These are phyloP conservation scores for Halictus rubicundus DNA, from an alignment of 1,140 invertebrate genomes.

Conservation along the genomic window DNA sequence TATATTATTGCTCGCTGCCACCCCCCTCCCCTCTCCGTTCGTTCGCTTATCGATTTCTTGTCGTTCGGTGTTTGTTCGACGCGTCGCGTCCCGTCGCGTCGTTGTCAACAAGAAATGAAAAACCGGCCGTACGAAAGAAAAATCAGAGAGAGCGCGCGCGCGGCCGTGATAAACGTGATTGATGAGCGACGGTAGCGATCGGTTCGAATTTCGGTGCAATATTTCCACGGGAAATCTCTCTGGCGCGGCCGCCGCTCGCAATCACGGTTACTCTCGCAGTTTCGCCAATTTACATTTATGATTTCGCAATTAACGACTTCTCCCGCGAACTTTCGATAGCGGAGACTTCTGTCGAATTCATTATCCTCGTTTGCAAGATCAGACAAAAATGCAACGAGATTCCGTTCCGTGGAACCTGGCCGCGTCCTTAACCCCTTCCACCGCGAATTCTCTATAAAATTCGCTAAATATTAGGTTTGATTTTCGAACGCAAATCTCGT, in stretches of 20 bases:
- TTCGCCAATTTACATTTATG: slow-evolving; percentile 53
- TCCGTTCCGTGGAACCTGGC: background rate
- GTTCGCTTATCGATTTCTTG: slow-evolving; percentile 56
- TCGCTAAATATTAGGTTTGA: too few species aligned
- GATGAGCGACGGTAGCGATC: slow-evolving; percentile 62
- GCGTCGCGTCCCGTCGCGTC: slow-evolving; percentile 9
- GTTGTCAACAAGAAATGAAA: slow-evolving; percentile 42
- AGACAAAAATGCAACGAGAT: background rate
- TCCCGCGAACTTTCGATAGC: background rate
- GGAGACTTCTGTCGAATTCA: too few species aligned
- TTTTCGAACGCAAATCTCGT: too few species aligned
- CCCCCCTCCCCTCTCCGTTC: slow-evolving; percentile 5
- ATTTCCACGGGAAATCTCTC: slow-evolving; percentile 46
- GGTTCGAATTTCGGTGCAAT: slow-evolving; percentile 60
- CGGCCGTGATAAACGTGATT: slow-evolving; percentile 60
- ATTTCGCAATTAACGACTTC: slow-evolving; percentile 58
- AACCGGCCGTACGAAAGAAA: slow-evolving; percentile 29
- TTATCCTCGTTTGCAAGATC: too few species aligned
- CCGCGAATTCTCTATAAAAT: too few species aligned
- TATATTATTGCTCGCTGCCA: slow-evolving; percentile 28
- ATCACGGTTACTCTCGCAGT: slow-evolving; percentile 36
- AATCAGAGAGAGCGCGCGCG: background rate
- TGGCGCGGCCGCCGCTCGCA: slow-evolving; percentile 24
- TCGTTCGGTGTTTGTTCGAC: slow-evolving; percentile 27
- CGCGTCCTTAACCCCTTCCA: too few species aligned